Percentiles rank a stretch among this genome's conserved stretches.
Conservation (phyloP, 2,113 vertebrate species). For the Alouatta palliata region DNA sequence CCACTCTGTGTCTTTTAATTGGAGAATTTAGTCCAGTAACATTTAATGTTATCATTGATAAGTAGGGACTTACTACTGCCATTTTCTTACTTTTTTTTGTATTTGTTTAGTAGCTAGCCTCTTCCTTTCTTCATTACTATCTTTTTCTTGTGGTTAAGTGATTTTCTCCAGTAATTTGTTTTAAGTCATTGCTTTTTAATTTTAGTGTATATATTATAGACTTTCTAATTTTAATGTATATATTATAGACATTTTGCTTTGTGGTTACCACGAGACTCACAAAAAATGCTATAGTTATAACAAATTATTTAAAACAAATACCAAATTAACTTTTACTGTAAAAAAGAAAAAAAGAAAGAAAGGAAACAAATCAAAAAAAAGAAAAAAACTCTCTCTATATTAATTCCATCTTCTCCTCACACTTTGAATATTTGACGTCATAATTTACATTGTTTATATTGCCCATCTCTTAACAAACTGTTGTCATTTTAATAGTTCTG, state of each 20-base stretch:
- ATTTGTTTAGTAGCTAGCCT: background rate
- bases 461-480: background rate
- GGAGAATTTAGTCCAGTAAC: background rate
- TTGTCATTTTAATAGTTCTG: background rate
- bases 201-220: background rate
- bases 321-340: background rate
- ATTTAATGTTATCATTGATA: background rate
- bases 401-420: background rate
- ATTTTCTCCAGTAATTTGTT: background rate
- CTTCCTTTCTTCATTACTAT: background rate
- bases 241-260: background rate
- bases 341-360: background rate
- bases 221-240: background rate
- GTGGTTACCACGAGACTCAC: background rate
- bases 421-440: background rate
- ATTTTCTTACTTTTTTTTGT: background rate
- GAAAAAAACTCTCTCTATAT: background rate
- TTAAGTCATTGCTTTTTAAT: background rate
- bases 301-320: background rate
- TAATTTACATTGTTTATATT: background rate
- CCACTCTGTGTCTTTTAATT: background rate
- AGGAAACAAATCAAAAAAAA: background rate
- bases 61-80: background rate
- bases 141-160: background rate
- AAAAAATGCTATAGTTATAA: background rate